Base-by-base conservation (phyloP, 2,888 invertebrate genomes). In the Epirrhoe tristata region DNA sequence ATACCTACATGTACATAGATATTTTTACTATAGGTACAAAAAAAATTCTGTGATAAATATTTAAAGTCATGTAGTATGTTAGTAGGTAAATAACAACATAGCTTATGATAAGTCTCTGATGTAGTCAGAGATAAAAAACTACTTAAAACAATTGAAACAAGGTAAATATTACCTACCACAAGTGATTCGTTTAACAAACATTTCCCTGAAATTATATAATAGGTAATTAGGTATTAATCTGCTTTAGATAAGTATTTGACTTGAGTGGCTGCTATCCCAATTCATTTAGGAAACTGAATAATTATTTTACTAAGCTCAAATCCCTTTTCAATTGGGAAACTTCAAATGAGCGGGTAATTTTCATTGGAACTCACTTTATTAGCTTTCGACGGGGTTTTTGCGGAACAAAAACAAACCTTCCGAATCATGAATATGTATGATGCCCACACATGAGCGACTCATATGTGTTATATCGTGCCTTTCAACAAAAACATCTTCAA, bases 381-480 rank as follows among this genome's bases (percentile, higher is more conserved):
- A 77, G 75, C 74, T 77, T 78, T 76, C 73, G 75, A 74, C 69
- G 73, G 76, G 74, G 70, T 78, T 75, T 73, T 77, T 72, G 73
- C 72, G 67, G 63, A 69, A 71, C 73, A 75, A 76, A 74, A 77
- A 73, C 71, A 59, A 64, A 34, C 66, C 59, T 63, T 56, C 56
- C 39, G 56, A 59, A 53, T 31, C 56, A 66, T 66, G 58, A 65
- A 52, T 63, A 63, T 63, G 55, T 54, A 63, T 58, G 54, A 58
- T 6, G 46, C 57, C 46, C 39, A 46, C 46, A 57, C 31, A 32
- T n/a, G 43, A 51, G 51, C 14, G 39, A 16, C 56, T 51, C 36
- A 36, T 24, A 51, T 12, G 53, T 39, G 5, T 31, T 57, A 46
- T 51, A 57, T 46, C n/a, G n/a, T 43, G 12, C 31, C 46, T 31